These are phyloP conservation scores for Ellobius talpinus DNA, from an alignment of 2,113 vertebrate genomes.

Conservation along the genomic window DNA sequence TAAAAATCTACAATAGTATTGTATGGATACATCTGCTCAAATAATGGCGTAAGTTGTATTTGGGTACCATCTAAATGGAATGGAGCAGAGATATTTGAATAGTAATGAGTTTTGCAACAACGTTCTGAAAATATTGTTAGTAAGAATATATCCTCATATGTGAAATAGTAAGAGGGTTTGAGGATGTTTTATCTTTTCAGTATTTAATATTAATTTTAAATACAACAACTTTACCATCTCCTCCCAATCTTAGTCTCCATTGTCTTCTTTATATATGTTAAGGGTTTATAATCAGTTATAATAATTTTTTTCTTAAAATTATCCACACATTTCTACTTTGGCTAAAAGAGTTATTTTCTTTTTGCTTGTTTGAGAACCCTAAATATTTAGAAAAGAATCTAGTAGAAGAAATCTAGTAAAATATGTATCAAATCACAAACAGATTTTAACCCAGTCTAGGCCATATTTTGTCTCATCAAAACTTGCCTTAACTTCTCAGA, in stretches of 20 bases:
- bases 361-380: not conserved
- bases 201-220: slow-evolving; percentile 4
- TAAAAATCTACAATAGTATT: not conserved
- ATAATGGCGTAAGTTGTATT: slow-evolving; percentile 12
- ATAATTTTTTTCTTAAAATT: not conserved
- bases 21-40: slow-evolving; percentile 2
- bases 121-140: not conserved
- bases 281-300: not conserved
- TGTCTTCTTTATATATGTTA: not conserved
- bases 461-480: not conserved
- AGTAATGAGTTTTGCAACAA: not conserved
- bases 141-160: not conserved
- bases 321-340: not conserved
- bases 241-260: not conserved
- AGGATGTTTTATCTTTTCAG: not conserved
- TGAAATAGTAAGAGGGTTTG: not conserved
- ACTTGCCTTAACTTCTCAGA: not conserved
- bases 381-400: not conserved
- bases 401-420: not conserved
- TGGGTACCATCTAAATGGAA: not conserved
- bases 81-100: not conserved
- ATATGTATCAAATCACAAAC: not conserved
- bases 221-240: not conserved
- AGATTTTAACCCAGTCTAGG: not conserved
- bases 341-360: not conserved